Percentiles rank a stretch among this genome's conserved stretches.
Conservation (phyloP, 2,888 invertebrate species). For the Pandemis heparana region DNA sequence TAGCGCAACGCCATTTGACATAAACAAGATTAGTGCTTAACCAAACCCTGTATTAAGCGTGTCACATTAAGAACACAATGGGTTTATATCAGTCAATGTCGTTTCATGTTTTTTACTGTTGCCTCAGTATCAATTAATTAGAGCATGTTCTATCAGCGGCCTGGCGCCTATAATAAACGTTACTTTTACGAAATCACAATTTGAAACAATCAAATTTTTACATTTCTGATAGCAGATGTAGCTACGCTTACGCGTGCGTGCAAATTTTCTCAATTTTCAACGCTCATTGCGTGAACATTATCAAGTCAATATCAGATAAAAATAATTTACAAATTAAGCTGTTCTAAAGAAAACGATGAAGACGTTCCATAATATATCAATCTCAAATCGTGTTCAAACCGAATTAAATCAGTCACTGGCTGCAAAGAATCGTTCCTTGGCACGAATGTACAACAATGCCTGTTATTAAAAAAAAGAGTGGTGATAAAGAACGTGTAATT, state of each 20-base stretch:
- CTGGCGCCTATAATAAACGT: slow-evolving; percentile 13
- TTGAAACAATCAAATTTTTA: slow-evolving; percentile 1
- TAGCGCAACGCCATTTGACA: slow-evolving; percentile 50
- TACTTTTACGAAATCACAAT: not conserved
- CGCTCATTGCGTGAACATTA: not conserved
- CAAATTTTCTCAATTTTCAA: not conserved
- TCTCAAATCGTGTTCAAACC: slow-evolving; percentile 68
- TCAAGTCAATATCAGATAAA: slow-evolving; percentile 16
- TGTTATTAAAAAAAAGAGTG: slow-evolving; percentile 81
- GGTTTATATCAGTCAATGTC: slow-evolving; percentile 35
- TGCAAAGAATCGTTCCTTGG: slow-evolving; percentile 80
- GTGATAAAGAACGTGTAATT: slow-evolving; percentile 82
- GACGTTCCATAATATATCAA: slow-evolving; percentile 68
- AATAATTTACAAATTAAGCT: slow-evolving; percentile 60
- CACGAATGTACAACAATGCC: slow-evolving; percentile 82
- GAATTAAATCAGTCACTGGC: slow-evolving; percentile 81
- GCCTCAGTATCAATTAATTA: slow-evolving; percentile 36
- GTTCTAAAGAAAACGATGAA: slow-evolving; percentile 65
- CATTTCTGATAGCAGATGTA: not conserved
- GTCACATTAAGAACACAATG: slow-evolving; percentile 36
- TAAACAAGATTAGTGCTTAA: slow-evolving; percentile 33
- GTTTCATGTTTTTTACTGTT: slow-evolving; percentile 11
- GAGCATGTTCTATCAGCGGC: slow-evolving; percentile 17
- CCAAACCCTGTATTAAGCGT: slow-evolving; percentile 16
- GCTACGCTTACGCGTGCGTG: not conserved